Evolutionary conservation across 2,888 invertebrate genomes (phyloP).

Genomic region (Norana najaformis): DNA sequence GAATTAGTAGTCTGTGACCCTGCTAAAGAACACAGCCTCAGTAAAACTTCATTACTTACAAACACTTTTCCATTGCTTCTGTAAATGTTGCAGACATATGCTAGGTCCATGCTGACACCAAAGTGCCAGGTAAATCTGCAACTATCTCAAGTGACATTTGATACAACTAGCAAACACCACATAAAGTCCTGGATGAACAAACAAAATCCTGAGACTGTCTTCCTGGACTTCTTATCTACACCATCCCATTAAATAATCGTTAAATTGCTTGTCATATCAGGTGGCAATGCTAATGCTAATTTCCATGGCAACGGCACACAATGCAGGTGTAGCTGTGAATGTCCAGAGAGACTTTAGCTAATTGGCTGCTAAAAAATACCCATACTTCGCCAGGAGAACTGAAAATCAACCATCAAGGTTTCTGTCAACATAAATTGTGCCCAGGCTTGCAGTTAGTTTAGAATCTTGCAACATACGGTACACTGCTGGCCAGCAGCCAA

Average conservation of each 20-base stretch:
- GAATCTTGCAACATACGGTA: background rate
- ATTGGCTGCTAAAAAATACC: background rate
- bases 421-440: background rate
- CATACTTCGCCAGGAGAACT: background rate
- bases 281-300: background rate
- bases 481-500: background rate
- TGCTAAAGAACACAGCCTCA: background rate
- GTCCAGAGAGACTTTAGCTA: background rate
- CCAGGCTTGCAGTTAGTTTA: background rate
- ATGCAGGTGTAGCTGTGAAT: background rate
- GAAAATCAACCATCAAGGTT: background rate
- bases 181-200: slow-evolving; percentile 6
- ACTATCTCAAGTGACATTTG: slow-evolving; percentile 2
- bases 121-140: background rate
- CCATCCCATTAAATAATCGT: slow-evolving; percentile 2
- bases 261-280: background rate
- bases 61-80: too few species aligned
- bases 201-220: background rate
- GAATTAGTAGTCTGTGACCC: too few species aligned
- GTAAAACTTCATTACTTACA: background rate
- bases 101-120: background rate
- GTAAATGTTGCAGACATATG: background rate
- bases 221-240: background rate
- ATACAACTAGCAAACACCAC: slow-evolving; percentile 4
- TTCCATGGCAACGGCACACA: slow-evolving; percentile 23